Evolutionary conservation across 2,888 invertebrate genomes (phyloP), one percentile per base, ranked within the genome.

Genomic region (Troides helena): DNA sequence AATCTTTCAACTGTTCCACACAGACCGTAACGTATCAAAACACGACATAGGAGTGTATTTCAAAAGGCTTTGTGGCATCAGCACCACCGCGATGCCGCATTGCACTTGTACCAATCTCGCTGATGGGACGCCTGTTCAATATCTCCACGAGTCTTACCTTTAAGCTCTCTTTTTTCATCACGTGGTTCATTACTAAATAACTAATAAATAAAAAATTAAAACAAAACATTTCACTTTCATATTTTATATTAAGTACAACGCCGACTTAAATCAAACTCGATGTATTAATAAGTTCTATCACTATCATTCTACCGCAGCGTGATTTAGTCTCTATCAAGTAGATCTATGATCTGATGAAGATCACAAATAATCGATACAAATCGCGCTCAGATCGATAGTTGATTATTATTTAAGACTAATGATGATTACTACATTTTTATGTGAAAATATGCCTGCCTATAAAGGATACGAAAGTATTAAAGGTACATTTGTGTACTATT

Each of bases 81-180:
- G 43, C 68, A 65, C 74, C 75, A 77, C 77, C 74, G 76, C 75
- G 78, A 77, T 75, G 76, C 75, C 75, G 74, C 72, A 73, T 77
- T 76, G 73, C 82, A 80, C 83, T 82, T 80, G 81, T 80, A 81
- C 80, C 83, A 85, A 85, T 87, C 85, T 80, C 73, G 72, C 81
- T 85, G 84, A 88, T 85, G 85, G 78, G 60, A 43, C 63, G 30
- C 56, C 7, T 25, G 7, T 21, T 65, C 65, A 57, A 58, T 58
- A 67, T 59, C 62, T 58, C 23, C 68, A 10, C 25, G 25, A 30
- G 23, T 62, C 65, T 58, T 62, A 50, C 62, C 25, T 65, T 46
- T 62, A 25, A 60, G 50, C 36, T 14, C 5, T 14, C 14, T 30
- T 30, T 39, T 39, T 14, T 50, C 50, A 50, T 50, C 18, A 18